phyloP scores from a whole-genome alignment of 2,888 invertebrate species.

The Archaeoteleia sp. region DNA sequence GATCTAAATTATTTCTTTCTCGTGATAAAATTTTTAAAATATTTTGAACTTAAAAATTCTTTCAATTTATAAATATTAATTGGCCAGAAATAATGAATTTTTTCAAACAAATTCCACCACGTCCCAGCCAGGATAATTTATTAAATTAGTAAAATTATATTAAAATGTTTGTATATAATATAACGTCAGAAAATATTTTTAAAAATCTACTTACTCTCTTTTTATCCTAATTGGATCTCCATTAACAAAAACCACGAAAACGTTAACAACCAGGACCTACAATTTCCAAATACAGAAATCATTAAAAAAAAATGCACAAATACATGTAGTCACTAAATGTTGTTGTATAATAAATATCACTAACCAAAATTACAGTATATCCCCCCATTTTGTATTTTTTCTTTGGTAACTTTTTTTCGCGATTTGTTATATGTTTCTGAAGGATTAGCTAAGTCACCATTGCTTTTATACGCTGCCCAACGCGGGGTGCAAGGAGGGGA shows the following conservation, averaged over 20 bases:
- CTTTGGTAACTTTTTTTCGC: slow-evolving; percentile 31
- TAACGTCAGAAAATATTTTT: no score
- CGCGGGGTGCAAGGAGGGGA: slow-evolving; percentile 41
- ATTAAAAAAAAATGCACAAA: slow-evolving; percentile 14
- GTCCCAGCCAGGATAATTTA: no score
- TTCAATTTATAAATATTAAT: no score
- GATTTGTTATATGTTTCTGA: slow-evolving; percentile 43
- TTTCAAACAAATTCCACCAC: no score
- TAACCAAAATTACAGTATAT: slow-evolving; percentile 35
- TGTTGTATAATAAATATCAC: slow-evolving; percentile 13
- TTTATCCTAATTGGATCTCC: slow-evolving; percentile 38
- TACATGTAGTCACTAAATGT: neutral
- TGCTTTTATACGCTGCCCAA: slow-evolving; percentile 47
- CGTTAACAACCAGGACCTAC: slow-evolving; percentile 37
- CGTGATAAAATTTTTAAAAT: no score
- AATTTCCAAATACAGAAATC: no score
- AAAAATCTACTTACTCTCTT: slow-evolving; percentile 39
- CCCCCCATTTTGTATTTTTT: slow-evolving; percentile 29
- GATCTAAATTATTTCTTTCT: no score
- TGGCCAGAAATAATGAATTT: no score
- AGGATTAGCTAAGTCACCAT: slow-evolving; percentile 40
- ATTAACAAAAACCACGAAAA: slow-evolving; percentile 18
- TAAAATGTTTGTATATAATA: no score
- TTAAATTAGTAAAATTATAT: no score
- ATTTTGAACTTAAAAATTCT: no score